Conservation (phyloP, 1,140 invertebrate genomes). For the Zaprionus africanus region DNA sequence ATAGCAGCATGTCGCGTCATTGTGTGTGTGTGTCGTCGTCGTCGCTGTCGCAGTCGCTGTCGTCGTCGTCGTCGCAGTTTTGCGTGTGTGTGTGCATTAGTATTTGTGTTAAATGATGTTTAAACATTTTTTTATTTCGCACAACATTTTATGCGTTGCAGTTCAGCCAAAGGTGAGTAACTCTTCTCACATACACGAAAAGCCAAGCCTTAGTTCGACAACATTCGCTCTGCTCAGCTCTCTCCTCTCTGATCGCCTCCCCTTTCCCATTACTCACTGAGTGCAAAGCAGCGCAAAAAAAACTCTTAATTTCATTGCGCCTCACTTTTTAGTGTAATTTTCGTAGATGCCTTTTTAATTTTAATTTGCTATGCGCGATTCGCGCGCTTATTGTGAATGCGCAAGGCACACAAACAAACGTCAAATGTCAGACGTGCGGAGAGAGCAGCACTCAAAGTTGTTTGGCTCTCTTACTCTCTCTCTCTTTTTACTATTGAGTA, state of each 20-base stretch:
- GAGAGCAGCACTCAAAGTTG: constrained; percentile 41
- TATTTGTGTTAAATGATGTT: constrained; percentile 77
- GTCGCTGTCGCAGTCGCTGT: constrained; percentile 36
- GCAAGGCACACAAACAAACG: constrained; percentile 70
- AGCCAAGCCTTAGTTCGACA: constrained; percentile 46
- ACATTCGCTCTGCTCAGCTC: constrained; percentile 17
- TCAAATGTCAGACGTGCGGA: constrained; percentile 71
- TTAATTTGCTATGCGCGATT: constrained; percentile 79
- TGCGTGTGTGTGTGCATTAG: constrained; percentile 49
- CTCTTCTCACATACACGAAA: constrained; percentile 56
- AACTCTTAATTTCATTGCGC: constrained; percentile 44
- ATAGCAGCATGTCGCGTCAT: constrained; percentile 49
- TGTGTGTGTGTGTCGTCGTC: constrained; percentile 39
- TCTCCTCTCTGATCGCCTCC: constrained; percentile 1
- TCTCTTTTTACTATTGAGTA: constrained; percentile 36
- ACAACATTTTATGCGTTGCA: constrained; percentile 60
- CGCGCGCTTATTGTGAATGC: constrained; percentile 68
- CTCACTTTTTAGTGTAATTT: constrained; percentile 39
- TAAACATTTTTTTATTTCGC: constrained; percentile 67
- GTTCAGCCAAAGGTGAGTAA: constrained; percentile 64
- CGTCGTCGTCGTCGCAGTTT: constrained; percentile 21
- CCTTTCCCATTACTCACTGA: too few relatives aligned
- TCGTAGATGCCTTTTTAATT: constrained; percentile 65
- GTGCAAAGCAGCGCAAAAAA: background rate
- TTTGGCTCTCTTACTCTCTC: constrained; percentile 5